Percentiles rank a stretch among this genome's conserved stretches.
These are phyloP conservation scores for Cylindroiulus punctatus DNA, from an alignment of 2,888 invertebrate species.

Conservation along the genomic window DNA sequence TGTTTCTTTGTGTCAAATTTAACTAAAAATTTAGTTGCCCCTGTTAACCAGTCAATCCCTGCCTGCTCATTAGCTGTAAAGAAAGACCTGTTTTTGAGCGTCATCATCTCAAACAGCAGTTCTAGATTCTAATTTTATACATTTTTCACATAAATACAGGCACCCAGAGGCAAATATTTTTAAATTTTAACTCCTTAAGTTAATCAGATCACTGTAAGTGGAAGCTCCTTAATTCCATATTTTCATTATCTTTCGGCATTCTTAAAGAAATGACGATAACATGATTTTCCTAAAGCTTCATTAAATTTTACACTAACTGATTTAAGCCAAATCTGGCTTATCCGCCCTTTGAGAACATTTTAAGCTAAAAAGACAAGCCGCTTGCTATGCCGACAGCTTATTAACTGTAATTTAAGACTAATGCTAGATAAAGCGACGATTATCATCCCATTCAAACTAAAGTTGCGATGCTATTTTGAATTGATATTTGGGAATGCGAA, in stretches of 20 bases:
- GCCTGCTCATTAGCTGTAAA: too few species aligned
- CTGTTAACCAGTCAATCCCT: too few species aligned
- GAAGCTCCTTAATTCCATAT: too few species aligned
- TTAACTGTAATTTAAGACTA: neutral
- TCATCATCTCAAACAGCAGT: too few species aligned
- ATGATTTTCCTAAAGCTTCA: neutral
- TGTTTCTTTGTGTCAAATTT: neutral
- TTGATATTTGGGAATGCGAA: neutral
- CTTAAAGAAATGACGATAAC: neutral
- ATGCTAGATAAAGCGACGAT: neutral
- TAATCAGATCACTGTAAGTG: too few species aligned
- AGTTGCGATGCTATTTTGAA: neutral
- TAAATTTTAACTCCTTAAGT: too few species aligned
- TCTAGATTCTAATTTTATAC: too few species aligned
- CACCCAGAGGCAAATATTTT: too few species aligned
- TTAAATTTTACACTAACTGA: neutral
- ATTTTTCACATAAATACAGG: too few species aligned
- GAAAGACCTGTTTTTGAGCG: too few species aligned
- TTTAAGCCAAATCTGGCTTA: constrained; percentile 13
- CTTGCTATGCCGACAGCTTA: neutral
- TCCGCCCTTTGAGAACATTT: neutral
- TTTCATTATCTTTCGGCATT: too few species aligned
- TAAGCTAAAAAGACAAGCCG: neutral
- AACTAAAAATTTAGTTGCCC: too few species aligned
- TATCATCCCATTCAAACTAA: neutral